phyloP scores from a whole-genome alignment of 2,888 invertebrate genomes.

The Troides oblongomaculatus region DNA sequence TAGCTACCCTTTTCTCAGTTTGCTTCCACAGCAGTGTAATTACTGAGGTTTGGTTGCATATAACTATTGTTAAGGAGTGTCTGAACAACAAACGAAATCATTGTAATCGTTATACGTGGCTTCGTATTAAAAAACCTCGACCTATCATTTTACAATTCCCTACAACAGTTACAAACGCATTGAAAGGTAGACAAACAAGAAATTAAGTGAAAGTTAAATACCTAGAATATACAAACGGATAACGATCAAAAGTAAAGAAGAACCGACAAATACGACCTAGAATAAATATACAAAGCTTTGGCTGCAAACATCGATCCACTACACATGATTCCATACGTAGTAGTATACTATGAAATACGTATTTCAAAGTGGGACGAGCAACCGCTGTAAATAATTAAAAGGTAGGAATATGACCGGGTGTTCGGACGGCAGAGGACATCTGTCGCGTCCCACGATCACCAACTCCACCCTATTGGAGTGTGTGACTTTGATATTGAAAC shows the following conservation, averaged over 20 bases:
- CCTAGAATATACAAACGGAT: constrained; percentile 3
- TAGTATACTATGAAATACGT: constrained; percentile 32
- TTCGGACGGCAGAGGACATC: constrained; percentile 41
- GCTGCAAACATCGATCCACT: constrained; percentile 41
- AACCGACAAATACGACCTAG: constrained; percentile 5
- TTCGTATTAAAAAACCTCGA: too few species aligned
- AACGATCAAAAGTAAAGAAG: constrained; percentile 28
- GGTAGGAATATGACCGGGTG: constrained; percentile 53
- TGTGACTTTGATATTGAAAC: constrained; percentile 55
- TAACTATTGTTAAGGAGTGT: too few species aligned
- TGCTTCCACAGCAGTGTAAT: too few species aligned
- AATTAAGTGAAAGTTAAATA: constrained; percentile 26
- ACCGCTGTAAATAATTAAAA: constrained; percentile 59
- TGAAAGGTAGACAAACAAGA: constrained; percentile 17
- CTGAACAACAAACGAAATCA: too few species aligned
- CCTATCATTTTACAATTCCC: not conserved
- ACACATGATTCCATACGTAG: constrained; percentile 36
- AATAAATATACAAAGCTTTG: constrained; percentile 46
- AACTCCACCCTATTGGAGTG: constrained; percentile 44
- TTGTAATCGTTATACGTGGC: too few species aligned
- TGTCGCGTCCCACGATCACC: constrained; percentile 52
- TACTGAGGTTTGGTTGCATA: too few species aligned
- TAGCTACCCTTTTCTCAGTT: too few species aligned
- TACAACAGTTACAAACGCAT: not conserved
- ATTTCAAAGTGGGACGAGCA: constrained; percentile 37